Evolutionary conservation across 2,888 invertebrate species (phyloP).

Genomic region (Andricus curvator): DNA sequence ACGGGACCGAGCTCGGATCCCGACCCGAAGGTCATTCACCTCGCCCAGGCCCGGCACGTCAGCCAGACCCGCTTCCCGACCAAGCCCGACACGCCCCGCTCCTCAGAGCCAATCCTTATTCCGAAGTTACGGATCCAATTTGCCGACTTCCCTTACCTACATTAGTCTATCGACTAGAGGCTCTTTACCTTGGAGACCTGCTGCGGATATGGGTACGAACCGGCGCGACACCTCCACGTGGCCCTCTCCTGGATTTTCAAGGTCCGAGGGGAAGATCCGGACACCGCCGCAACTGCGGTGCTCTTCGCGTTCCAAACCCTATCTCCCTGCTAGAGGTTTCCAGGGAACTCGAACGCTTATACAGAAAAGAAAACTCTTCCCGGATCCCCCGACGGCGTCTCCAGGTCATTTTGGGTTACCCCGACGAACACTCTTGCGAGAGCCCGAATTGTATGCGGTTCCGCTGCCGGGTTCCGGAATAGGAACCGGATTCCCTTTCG

Average conservation of each 20-base stretch:
- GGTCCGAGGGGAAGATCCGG: slow-evolving; percentile 56
- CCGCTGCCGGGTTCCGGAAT: too few species aligned
- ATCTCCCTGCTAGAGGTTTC: too few species aligned
- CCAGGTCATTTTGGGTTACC: too few species aligned
- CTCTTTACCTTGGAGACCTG: slow-evolving; percentile 80
- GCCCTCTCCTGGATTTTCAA: slow-evolving; percentile 79
- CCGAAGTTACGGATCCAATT: slow-evolving; percentile 83
- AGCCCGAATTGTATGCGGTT: too few species aligned
- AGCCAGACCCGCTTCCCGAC: slow-evolving; percentile 9
- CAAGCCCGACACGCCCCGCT: slow-evolving; percentile 1
- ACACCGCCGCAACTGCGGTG: too few species aligned
- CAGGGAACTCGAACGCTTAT: too few species aligned
- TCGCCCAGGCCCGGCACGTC: background rate
- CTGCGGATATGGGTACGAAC: slow-evolving; percentile 64
- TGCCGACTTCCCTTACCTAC: slow-evolving; percentile 86
- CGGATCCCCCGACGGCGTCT: too few species aligned
- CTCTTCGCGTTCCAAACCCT: too few species aligned
- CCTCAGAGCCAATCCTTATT: background rate
- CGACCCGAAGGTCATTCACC: background rate
- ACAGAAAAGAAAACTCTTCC: too few species aligned
- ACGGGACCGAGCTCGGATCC: too few species aligned
- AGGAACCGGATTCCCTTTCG: too few species aligned
- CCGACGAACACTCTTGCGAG: too few species aligned
- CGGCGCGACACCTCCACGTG: slow-evolving; percentile 72
- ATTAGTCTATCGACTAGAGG: slow-evolving; percentile 85